Evolutionary conservation across 2,888 invertebrate species (phyloP), one percentile per base, ranked within the genome.

Genomic region (Oxystoma pomonae): DNA sequence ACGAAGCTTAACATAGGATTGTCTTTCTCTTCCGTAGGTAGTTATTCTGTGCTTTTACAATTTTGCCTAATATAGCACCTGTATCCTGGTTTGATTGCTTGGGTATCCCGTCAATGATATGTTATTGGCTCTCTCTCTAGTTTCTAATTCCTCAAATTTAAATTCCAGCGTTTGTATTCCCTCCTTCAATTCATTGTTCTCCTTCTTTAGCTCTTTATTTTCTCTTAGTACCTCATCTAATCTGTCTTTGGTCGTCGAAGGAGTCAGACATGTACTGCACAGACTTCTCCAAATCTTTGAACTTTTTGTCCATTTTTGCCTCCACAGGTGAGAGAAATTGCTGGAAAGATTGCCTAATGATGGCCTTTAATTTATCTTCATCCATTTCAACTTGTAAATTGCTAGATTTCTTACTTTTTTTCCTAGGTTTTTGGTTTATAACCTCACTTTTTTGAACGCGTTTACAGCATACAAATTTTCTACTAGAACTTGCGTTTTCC

Each of bases 201-300:
- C 63, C 19, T 63, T 58, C 22, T 55, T 60, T 49, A 55, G 5
- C 16, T 20, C 18, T 17, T 57, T 55, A 18, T 20, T 51, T 21
- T 57, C 57, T 16, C 35, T 1, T 2, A 60, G 16, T 16, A 60
- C 9, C 1, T 52, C 21, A 5, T 50, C 57, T 20, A 61, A 49
- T 5, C 17, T 20, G 56, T 18, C 60, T 63, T 60, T 56, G 63
- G 16, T 63, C 60, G 16, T 63, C 59, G 20, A 63, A 63, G 20
- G 50, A 20, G 50, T 59, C 35, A 2, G 59, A 60, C 57, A 63
- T 63, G 18, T 50, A 56, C n/a, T 62, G 62, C 12, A 59, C 56
- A n/a, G 62, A 62, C 50, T 59, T 58, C 35, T 59, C 59, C 20
- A 62, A 19, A 20, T 59, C 55, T 2, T 16, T 35, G 35, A 60